Evolutionary conservation across 2,113 vertebrate genomes (phyloP).

Genomic region (Promerops cafer): DNA sequence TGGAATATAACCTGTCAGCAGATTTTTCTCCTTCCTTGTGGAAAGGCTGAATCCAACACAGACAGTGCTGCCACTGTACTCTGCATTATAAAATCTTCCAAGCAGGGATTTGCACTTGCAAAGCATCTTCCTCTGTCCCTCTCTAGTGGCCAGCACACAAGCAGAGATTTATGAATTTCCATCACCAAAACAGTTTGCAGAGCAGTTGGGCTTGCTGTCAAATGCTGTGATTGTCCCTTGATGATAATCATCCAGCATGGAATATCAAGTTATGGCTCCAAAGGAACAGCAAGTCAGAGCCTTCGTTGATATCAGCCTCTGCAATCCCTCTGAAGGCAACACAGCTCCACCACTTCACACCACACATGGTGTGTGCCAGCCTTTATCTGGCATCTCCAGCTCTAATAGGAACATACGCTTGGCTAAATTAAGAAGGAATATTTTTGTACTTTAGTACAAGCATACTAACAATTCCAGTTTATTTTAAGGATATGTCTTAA

Average conservation of each 20-base stretch:
- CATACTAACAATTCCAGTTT: neutral
- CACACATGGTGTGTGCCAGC: constrained; percentile 3
- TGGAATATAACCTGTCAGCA: neutral
- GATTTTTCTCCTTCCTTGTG: neutral
- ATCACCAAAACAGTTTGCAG: neutral
- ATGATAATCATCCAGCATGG: neutral
- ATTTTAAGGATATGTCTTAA: constrained; percentile 33
- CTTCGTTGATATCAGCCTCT: neutral
- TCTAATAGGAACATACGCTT: constrained; percentile 27
- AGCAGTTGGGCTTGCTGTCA: neutral
- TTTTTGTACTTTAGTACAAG: constrained; percentile 20
- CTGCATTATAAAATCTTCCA: neutral
- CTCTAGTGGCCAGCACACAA: neutral
- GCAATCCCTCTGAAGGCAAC: neutral
- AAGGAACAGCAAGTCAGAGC: neutral
- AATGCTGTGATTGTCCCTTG: neutral
- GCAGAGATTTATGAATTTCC: neutral
- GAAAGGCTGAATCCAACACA: neutral
- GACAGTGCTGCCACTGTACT: neutral
- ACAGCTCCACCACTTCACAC: neutral
- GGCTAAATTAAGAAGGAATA: constrained; percentile 43
- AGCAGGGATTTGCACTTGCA: neutral
- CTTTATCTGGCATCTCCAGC: neutral
- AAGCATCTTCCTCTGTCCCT: neutral
- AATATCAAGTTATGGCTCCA: neutral